Evolutionary conservation across 1,140 invertebrate species (phyloP).

Genomic region (Anastrepha ludens): DNA sequence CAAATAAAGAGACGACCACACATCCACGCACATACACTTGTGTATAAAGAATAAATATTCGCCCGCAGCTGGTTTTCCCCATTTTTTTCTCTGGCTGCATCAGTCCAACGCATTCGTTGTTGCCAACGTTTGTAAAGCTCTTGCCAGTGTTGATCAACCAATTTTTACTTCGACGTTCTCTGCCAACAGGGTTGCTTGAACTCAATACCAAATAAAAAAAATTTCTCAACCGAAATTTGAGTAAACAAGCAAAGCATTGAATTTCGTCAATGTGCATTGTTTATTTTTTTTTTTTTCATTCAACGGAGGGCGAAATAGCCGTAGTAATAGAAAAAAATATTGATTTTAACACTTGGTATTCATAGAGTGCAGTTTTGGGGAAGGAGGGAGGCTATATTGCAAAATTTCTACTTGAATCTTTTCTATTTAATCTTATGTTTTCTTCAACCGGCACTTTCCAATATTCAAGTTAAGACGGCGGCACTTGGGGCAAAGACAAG

Average conservation of each 20-base stretch:
- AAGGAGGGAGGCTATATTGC: no score
- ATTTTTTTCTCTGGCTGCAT: background rate
- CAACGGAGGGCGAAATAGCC: background rate
- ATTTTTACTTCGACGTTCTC: slow-evolving; percentile 8
- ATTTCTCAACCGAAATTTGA: slow-evolving; percentile 44
- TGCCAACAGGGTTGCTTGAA: slow-evolving; percentile 23
- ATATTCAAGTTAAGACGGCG: no score
- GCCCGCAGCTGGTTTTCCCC: slow-evolving; percentile 9
- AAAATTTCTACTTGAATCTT: no score
- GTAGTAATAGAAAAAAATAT: background rate
- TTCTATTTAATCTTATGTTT: no score
- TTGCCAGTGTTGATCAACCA: background rate
- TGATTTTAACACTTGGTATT: background rate
- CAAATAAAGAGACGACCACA: slow-evolving; percentile 8
- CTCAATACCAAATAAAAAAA: slow-evolving; percentile 6
- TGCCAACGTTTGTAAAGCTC: background rate
- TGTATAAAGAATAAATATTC: background rate
- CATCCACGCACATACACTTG: background rate
- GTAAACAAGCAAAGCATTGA: background rate
- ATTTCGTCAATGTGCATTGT: background rate
- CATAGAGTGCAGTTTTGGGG: background rate
- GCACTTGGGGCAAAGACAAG: no score
- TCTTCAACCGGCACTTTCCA: no score
- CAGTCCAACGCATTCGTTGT: slow-evolving; percentile 17
- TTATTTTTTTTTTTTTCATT: background rate